These are phyloP conservation scores for Macaca mulatta DNA, from an alignment of 2,113 vertebrate genomes.

Conservation along the genomic window DNA sequence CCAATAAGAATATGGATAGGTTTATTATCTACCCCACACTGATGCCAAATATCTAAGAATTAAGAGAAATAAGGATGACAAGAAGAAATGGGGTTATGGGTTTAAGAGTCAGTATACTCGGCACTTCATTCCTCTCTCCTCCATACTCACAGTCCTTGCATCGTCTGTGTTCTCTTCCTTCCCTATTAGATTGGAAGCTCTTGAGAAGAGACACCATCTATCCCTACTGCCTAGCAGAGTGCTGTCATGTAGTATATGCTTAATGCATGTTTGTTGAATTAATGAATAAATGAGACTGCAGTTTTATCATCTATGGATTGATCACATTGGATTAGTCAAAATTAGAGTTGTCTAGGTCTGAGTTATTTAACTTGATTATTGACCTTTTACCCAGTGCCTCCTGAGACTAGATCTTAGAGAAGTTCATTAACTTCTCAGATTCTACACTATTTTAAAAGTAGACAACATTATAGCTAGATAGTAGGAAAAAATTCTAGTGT, in stretches of 20 bases:
- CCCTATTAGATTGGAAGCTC: not conserved
- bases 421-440: conserved; percentile 9
- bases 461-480: not conserved
- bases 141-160: not conserved
- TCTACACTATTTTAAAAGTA: not conserved
- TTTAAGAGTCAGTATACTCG: not conserved
- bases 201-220: not conserved
- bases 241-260: not conserved
- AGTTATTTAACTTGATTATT: not conserved
- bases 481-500: not conserved
- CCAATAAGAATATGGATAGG: not conserved
- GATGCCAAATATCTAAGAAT: not conserved
- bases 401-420: not conserved
- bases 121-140: not conserved
- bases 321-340: not conserved
- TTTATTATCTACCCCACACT: not conserved
- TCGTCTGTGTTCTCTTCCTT: not conserved
- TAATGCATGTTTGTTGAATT: not conserved
- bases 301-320: not conserved
- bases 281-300: not conserved
- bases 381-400: not conserved
- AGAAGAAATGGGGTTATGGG: not conserved
- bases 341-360: not conserved
- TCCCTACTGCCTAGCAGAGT: not conserved
- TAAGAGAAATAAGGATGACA: not conserved